Conservation (phyloP, 2,797 vertebrate genomes). For the Hybognathus amarus region DNA sequence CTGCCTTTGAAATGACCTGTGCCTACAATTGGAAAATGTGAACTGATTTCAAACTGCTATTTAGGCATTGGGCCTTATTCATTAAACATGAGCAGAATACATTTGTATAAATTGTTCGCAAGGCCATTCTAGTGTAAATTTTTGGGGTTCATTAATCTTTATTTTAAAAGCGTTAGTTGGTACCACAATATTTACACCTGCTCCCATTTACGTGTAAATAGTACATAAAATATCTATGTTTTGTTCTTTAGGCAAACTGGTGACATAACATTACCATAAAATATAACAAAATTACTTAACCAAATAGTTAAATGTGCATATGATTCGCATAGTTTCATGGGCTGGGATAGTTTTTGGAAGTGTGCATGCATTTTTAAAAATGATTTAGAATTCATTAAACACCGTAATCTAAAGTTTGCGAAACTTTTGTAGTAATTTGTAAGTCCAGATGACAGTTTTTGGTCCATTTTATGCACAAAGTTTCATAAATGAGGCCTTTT, state of each 20-base stretch:
- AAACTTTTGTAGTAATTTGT: no score
- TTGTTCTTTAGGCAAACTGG: not conserved
- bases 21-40: no score
- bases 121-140: not conserved
- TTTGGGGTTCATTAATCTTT: not conserved
- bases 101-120: not conserved
- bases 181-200: not conserved
- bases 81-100: not conserved
- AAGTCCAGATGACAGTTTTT: no score
- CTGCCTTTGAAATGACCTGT: not conserved
- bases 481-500: no score
- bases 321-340: not conserved
- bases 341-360: no score
- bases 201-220: not conserved
- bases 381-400: not conserved
- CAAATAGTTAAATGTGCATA: no score
- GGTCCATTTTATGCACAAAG: no score
- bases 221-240: not conserved
- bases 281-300: not conserved
- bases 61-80: no score
- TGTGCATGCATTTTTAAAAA: not conserved
- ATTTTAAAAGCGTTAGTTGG: not conserved
- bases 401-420: not conserved
- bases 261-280: not conserved
- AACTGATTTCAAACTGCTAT: no score